Base-by-base conservation (phyloP, 2,113 vertebrate species). In the Megaptera novaeangliae region DNA sequence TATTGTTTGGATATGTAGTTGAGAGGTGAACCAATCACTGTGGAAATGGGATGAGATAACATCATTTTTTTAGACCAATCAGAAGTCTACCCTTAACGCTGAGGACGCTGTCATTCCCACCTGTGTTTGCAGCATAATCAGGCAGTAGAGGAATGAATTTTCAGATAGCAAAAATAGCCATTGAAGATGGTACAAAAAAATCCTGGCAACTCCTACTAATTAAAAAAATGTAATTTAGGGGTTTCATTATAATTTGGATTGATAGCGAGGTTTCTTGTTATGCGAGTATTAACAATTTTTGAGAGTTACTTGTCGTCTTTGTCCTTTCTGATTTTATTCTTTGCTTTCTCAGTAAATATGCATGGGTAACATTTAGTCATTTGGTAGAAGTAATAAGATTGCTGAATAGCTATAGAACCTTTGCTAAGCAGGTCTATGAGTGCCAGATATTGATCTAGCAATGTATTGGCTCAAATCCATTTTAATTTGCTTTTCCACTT, bases 401-500 rank as follows among this genome's bases (percentile, higher is more conserved):
- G 87, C 90, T 87, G 71, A 96, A 87, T 69, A 97, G 84, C 11
- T 95, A n/a, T 23, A 59, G 68, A 97, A 93, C 61, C 82, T 95
- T 96, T 88, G 44, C 81, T 97, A 93, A 97, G 93, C 52, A 97
- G 61, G 27, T 64, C 88, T 44, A 0, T 77, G 34, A 89, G 57
- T 97, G 87, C 85, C 97, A 98, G 34, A 69, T 97, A 97, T 96
- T 97, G 97, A 98, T 97, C 90, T 85, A 88, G 10, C 46, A 93
- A 63, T 88, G 61, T 89, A 39, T 61, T 97, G 95, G 96, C 88
- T 97, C 82, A 93, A 91, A 93, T 93, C 86, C 92, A 98, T 94
- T 98, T 98, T 98, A 98, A 98, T 97, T 98, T 98, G 89, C 91
- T 96, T 96, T 97, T 96, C 80, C 88, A 96, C 97, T 98, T 96